Base-by-base conservation (phyloP, 2,888 invertebrate species). In the Lasioglossum vierecki region DNA sequence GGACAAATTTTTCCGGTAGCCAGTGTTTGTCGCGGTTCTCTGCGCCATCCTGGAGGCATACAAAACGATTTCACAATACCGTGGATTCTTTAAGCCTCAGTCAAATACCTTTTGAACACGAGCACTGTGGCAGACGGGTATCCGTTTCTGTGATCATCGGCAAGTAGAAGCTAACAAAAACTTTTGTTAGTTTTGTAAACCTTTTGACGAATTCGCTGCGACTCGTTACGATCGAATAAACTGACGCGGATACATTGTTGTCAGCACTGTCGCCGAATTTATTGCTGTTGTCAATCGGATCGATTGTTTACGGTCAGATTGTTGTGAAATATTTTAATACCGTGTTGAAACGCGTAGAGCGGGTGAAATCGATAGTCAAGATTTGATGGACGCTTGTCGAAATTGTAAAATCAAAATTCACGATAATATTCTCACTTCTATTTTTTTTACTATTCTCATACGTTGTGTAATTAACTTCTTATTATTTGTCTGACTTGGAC, bases 101-200 rank as follows among this genome's bases (percentile, higher is more conserved):
- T 80, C 77, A 71, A 89, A 90, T 80, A 79, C 83, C 83, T 84
- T 88, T 77, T 82, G 85, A 77, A 84, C 85, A 86, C 76, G 53
- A 46, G 78, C 74, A 30, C 60, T 72, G 76, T 71, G 76, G 57
- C 73, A 44, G 57, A 57, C 77, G 79, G 18, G 35, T 30, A 60
- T 80, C 74, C 68, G 41, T 75, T 71, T 78, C 68, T 60, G 22
- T n/a, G 66, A 49, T 26, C 46, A 4, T 60, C 9, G 30, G 18
- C 15, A 63, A 26, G 49, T 49, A 63, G n/a, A 53, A 49, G 44
- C 1, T 11, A 22, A 41, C 30, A 66, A 73, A 73, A 76, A 76
- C 26, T 57, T 22, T 68, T 26, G 41, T 70, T 39, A 13, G 13
- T 44, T 44, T n/a, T 13, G 15, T 15, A 35, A 53, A 26, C 53